Evolutionary conservation across 2,888 invertebrate genomes (phyloP), one percentile per base, ranked within the genome.

Genomic region (Theretra japonica): DNA sequence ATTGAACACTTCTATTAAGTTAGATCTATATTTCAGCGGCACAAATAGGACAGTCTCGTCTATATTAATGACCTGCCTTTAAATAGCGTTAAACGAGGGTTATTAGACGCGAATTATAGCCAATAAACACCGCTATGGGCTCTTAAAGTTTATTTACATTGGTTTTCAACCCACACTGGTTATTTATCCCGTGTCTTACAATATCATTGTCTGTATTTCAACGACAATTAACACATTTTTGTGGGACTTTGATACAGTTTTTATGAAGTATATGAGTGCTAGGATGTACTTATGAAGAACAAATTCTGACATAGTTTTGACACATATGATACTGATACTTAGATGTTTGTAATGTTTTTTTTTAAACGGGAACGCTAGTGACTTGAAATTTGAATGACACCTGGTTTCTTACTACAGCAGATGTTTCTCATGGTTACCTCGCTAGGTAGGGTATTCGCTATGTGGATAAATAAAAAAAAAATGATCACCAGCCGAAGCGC

Each of bases 121-220:
- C 74, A 73, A 78, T 85, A 83, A 85, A 79, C 80, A 80, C 77
- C 73, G 73, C 78, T 79, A 57, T 72, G 62, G 75, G 81, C 75
- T 77, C 79, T 85, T 82, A 84, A 84, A 82, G 75, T 85, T 82
- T 82, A 82, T 85, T 83, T 80, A 81, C 77, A 82, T 80, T 80
- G 73, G 76, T 73, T 70, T 77, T 72, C 83, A 70, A 75, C 83
- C 81, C 81, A 85, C 83, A 81, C 80, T 75, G 74, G 70, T 69
- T 72, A 71, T 65, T 73, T 77, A 76, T 77, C 73, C 70, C 73
- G 65, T 78, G 73, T 79, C 76, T 77, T 41, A 62, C 21, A 62
- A 62, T 62, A 41, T 62, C n/a, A 19, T 23, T 21, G 21, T 65
- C 21, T 21, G 41, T n/a, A n/a, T 53, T 19, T n/a, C 53, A 6